Evolutionary conservation across 92 coral and sea anemone genomes (phyloP), one percentile per base, ranked within the genome.

Genomic region (Porites cylindrica): DNA sequence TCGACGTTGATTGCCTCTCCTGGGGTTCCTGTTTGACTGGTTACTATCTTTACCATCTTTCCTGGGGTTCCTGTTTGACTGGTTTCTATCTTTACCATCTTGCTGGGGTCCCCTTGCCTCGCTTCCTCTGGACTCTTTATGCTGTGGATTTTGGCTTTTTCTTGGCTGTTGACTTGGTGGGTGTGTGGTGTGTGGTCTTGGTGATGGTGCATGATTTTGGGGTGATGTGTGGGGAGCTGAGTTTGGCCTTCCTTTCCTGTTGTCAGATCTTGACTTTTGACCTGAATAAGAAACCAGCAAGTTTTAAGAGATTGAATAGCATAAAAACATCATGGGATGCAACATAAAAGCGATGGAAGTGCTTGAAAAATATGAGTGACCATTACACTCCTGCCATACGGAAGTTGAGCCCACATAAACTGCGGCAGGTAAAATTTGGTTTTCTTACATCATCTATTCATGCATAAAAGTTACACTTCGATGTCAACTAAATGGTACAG

Each of bases 201-300:
- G 78, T 16, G 87, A 50, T 16, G 43, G 18, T 62, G 87, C 17
- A 17, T 83, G 80, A 14, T 63, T 79, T 60, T 73, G 63, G 10
- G 47, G 17, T 1, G 80, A 62, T 74, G 51, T 23, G 18, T 61
- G 87, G 0, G 66, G 52, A 6, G 80, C 72, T 74, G 87, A 83
- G 68, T 21, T 83, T 61, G 87, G 80, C 29, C 73, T 83, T 20
- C 62, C 60, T 24, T 50, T 83, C 51, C 51, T 83, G 80, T 62
- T 51, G 26, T 83, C 87, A 83, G 80, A 64, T 83, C 29, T 83
- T 74, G 62, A 81, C 52, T 83, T 83, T 83, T 83, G 87, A 24
- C 80, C 87, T 83, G 47, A 19, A 74, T 21, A 66, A 83, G 43
- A 72, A 73, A 62, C 10, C 62, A 83, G 10, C 29, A 56, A 1